These are phyloP conservation scores for Apocheima hispidaria DNA, from an alignment of 2,888 invertebrate species.

Conservation along the genomic window DNA sequence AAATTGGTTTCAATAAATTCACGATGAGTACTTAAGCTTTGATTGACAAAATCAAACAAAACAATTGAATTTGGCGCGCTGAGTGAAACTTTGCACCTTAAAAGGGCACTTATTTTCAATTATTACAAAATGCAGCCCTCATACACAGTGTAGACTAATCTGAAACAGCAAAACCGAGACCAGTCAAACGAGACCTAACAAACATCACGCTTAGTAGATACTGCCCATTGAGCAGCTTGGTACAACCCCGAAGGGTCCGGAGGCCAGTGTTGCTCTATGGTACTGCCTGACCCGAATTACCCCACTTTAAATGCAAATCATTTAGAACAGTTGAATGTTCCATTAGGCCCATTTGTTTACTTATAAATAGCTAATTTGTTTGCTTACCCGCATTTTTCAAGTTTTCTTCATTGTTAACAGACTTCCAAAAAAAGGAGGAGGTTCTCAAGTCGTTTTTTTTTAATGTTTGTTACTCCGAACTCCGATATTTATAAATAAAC, in stretches of 20 bases:
- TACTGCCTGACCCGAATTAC: slow-evolving; percentile 69
- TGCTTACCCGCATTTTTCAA: background rate
- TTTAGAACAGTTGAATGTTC: slow-evolving; percentile 45
- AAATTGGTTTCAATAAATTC: too few relatives aligned
- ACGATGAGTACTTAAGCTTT: too few relatives aligned
- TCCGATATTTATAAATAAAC: too few relatives aligned
- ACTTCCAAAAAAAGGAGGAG: too few relatives aligned
- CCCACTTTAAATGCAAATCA: slow-evolving; percentile 80
- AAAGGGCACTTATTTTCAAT: background rate
- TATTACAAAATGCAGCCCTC: background rate
- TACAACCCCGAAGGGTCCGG: too few relatives aligned
- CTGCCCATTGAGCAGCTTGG: too few relatives aligned
- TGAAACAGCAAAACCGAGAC: slow-evolving; percentile 38
- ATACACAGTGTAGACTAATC: background rate
- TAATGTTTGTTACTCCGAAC: too few relatives aligned
- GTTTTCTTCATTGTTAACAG: background rate
- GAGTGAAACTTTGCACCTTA: too few relatives aligned
- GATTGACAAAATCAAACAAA: too few relatives aligned
- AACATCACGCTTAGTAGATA: slow-evolving; percentile 61
- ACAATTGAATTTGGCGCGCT: too few relatives aligned
- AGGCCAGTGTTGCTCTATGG: too few relatives aligned
- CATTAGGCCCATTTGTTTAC: slow-evolving; percentile 48
- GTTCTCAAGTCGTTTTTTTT: too few relatives aligned
- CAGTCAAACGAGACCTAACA: slow-evolving; percentile 48
- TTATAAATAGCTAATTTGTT: slow-evolving; percentile 4